A percentile compares a stretch with the other conserved stretches of the same genome.
These are phyloP conservation scores for Scytalopus superciliaris DNA, from an alignment of 2,113 vertebrate genomes.

Conservation along the genomic window DNA sequence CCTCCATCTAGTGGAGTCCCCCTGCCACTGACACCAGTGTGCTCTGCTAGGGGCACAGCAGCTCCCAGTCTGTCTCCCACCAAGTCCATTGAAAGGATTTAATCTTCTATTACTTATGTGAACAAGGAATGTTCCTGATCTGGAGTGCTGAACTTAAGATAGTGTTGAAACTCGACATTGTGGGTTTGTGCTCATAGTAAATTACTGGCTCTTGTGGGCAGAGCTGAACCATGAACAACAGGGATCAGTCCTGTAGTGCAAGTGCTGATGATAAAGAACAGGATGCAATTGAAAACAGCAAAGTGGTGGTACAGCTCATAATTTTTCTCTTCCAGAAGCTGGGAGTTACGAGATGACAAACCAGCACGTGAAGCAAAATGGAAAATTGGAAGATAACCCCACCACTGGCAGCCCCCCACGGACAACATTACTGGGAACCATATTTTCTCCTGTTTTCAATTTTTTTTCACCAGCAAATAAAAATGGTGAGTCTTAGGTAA, in stretches of 20 bases:
- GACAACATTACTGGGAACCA: slow-evolving; percentile 92
- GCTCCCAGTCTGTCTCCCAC: too few species aligned
- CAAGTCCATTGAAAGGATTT: not conserved
- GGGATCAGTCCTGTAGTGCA: not conserved
- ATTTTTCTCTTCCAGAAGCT: slow-evolving; percentile 76
- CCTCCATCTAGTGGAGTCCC: not conserved
- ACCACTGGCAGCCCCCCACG: slow-evolving; percentile 85
- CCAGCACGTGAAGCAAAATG: slow-evolving; percentile 91
- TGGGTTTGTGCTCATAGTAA: rapidly evolving
- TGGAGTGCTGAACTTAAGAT: too few species aligned
- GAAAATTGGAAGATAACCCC: slow-evolving; percentile 88
- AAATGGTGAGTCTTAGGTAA: slow-evolving; percentile 81
- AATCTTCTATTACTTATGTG: rapidly evolving
- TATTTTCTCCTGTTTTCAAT: slow-evolving; percentile 98
- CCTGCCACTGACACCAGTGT: not conserved
- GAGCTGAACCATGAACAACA: not conserved
- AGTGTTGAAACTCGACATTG: not conserved
- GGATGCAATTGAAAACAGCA: not conserved
- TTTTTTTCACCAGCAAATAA: slow-evolving; percentile 98
- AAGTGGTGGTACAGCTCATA: rapidly evolving
- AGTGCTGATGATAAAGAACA: not conserved
- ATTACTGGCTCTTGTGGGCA: not conserved
- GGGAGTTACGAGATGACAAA: slow-evolving; percentile 89
- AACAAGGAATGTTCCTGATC: not conserved
- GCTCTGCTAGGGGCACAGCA: not conserved